Evolutionary conservation across 2,888 invertebrate species (phyloP).

Genomic region (Noctua janthe): DNA sequence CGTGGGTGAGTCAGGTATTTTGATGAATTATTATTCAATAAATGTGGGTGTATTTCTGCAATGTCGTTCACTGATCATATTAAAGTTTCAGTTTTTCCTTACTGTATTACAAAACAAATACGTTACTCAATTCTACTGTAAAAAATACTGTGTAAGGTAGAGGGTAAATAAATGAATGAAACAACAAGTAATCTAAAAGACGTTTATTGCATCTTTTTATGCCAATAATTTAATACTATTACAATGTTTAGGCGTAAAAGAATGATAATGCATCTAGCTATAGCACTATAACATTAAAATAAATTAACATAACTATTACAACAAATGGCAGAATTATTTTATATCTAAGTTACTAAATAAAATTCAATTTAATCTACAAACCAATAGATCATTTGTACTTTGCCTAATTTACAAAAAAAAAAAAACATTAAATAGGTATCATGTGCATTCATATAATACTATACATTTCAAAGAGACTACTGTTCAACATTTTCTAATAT

Average conservation of each 20-base stretch:
- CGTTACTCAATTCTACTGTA: neutral
- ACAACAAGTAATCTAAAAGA: conserved; percentile 61
- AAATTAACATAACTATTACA: conserved; percentile 9
- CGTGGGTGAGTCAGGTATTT: neutral
- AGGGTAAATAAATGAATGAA: conserved; percentile 45
- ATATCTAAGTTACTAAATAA: conserved; percentile 32
- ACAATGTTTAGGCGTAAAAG: conserved; percentile 25
- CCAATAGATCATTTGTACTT: conserved; percentile 54
- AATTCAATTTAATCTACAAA: conserved; percentile 40
- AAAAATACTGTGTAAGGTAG: neutral
- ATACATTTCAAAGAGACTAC: conserved; percentile 42
- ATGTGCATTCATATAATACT: conserved; percentile 32
- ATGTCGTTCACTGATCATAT: neutral
- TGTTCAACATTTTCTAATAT: conserved; percentile 44
- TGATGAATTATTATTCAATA: neutral
- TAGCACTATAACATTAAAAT: conserved; percentile 13
- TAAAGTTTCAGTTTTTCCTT: neutral
- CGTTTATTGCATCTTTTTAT: conserved; percentile 71
- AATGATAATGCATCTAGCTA: conserved; percentile 11
- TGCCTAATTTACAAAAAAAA: conserved; percentile 37
- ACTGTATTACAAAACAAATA: neutral
- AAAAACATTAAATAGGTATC: conserved; percentile 8
- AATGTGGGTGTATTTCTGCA: neutral
- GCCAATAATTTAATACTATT: conserved; percentile 49
- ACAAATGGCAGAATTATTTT: neutral